A percentile compares a stretch with the other conserved stretches of the same genome.
Evolutionary conservation across 2,797 vertebrate species (phyloP).

Genomic region (Rhinogobio ventralis): DNA sequence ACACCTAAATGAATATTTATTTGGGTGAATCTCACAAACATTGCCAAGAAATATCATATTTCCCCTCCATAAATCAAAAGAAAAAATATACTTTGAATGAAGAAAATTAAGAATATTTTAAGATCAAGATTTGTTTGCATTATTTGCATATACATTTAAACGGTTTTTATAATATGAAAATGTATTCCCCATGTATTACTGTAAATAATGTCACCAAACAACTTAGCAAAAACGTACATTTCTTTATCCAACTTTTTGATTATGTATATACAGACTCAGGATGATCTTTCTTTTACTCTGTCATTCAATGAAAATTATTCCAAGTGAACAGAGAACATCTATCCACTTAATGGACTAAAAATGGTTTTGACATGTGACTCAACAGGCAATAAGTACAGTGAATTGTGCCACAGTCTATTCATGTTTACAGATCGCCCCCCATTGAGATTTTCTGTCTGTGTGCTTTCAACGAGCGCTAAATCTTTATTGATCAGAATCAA

Average conservation of each 20-base stretch:
- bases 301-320: neutral
- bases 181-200: neutral
- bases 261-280: neutral
- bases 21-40: neutral
- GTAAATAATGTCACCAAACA: neutral
- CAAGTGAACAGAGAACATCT: neutral
- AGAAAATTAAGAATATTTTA: neutral
- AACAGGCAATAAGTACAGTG: conserved; percentile 1
- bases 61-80: neutral
- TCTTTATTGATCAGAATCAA: conserved; percentile 50
- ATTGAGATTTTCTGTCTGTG: conserved; percentile 14
- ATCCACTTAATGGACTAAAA: neutral
- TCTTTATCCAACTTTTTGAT: neutral
- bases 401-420: neutral
- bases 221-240: neutral
- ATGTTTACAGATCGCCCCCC: conserved; percentile 2
- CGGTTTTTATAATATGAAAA: neutral
- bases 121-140: neutral
- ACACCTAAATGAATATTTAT: fast-evolving
- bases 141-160: neutral
- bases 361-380: neutral
- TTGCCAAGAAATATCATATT: neutral
- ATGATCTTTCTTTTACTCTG: neutral
- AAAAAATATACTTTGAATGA: neutral
- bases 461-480: conserved; percentile 20